Conservation (phyloP, 1,140 invertebrate species). For the Augochlora pura region DNA sequence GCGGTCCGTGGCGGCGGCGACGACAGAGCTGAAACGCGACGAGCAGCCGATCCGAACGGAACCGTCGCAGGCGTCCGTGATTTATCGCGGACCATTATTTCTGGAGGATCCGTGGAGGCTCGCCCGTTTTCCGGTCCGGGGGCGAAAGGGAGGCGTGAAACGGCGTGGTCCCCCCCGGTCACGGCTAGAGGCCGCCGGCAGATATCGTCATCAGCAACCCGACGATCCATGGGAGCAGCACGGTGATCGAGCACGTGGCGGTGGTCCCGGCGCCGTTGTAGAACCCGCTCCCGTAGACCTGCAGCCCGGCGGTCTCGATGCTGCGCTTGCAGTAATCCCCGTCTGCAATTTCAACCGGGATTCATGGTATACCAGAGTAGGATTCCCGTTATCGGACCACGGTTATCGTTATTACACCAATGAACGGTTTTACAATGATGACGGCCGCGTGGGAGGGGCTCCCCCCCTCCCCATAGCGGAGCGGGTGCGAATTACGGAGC, state of each 20-base stretch:
- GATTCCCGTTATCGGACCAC: background rate
- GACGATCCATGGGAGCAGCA: conserved; percentile 27
- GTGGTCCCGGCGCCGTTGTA: conserved; percentile 84
- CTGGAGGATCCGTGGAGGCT: background rate
- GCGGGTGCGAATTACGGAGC: background rate
- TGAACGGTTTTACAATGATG: background rate
- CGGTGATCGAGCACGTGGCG: conserved; percentile 8
- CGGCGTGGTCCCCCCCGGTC: background rate
- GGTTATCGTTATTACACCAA: background rate
- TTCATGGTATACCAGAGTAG: background rate
- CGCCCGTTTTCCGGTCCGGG: background rate
- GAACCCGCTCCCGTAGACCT: conserved; percentile 88
- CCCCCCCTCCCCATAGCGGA: background rate
- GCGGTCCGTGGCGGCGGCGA: too few species aligned
- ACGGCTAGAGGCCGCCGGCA: conserved; percentile 1
- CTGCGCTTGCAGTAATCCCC: conserved; percentile 93
- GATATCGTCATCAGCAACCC: conserved; percentile 35
- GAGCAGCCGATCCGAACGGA: too few species aligned
- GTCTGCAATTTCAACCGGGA: conserved; percentile 78
- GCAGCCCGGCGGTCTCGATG: conserved; percentile 90
- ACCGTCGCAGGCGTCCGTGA: too few species aligned
- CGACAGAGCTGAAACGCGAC: too few species aligned
- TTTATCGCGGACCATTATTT: too few species aligned
- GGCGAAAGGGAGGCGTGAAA: background rate
- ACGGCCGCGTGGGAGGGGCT: background rate